Base-by-base conservation (phyloP, 2,113 vertebrate genomes). In the Perca flavescens region DNA sequence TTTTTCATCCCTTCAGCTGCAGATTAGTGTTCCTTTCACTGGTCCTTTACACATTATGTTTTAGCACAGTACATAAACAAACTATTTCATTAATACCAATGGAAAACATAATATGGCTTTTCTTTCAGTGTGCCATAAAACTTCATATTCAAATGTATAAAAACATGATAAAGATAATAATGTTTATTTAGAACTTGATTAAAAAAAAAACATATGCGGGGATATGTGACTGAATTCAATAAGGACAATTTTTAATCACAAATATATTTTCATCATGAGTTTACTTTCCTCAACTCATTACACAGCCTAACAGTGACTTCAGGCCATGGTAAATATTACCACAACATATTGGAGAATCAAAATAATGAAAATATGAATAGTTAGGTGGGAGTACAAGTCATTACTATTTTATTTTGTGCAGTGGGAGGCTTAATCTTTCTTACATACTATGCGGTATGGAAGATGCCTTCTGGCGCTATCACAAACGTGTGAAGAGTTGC, bases 351-450 rank as follows among this genome's bases (percentile, higher is more conserved):
- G 14, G 17, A 76, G 3, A 64, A 65, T 52, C 49, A 19, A 68
- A 54, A 76, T 16, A 56, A 69, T n/a, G 4, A 50, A 75, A 80
- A 58, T 57, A 54, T 31, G 9, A 62, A 56, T n/a, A 34, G 16
- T 71, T 61, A 53, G 43, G 6, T 8, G 1, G 28, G 13, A 50
- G 50, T 47, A 52, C 14, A 74, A 63, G 22, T 52, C 4, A 50
- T 43, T 50, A 40, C 14, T 34, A 31, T 54, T 70, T 70, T 28
- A 21, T 3, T 61, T 19, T 69, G 65, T 69, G 65, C 46, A 25
- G 19, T 25, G 56, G 53, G 43, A 28, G 46, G n/a, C 16, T 21
- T 64, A 4, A 43, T 16, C 2, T 63, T 60, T 52, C 21, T 28
- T 53, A 31, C 66, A 54, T 3, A 13, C 34, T 16, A 8, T 47